Evolutionary conservation across 1,140 invertebrate species (phyloP), one percentile per base, ranked within the genome.

Genomic region (Apis cerana): DNA sequence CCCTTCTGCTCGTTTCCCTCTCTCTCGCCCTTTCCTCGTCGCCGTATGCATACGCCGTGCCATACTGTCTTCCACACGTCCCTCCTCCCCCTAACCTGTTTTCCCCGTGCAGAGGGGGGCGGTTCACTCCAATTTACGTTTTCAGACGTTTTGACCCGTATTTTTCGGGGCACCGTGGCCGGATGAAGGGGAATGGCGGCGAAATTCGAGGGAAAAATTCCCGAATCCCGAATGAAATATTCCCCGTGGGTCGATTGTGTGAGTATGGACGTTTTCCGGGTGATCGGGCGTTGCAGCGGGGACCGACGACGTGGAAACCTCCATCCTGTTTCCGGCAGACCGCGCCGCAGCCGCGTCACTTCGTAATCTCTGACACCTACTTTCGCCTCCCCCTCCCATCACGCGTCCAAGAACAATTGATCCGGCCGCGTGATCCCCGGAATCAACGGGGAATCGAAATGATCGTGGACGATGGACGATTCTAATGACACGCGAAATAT

Each of bases 191-290:
- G 33, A 83, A 83, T 65, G 78, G 74, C 54, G 80, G 82, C 86
- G 87, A 89, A 89, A 89, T 91, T 84, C 85, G 84, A 89, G 77
- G 83, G 86, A 87, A 91, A 92, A 91, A 90, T 91, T 89, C 83
- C 85, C 33, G 33, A 80, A 83, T 5, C 83, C 43, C 83, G 86
- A 92, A 91, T 91, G 89, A 92, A 92, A 92, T 92, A 92, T 92
- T 92, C 87, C 89, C 86, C 84, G 69, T 43, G 85, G 85, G 85
- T 65, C 88, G 83, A 92, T 89, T 89, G 91, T 89, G 91, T 84
- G 89, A 90, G 90, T 92, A 90, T 89, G 90, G 89, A 92, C 91
- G 90, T 91, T 93, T 93, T 92, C 84, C 89, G 89, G 88, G 89
- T 87, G 88, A 85, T 43, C 33, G 33, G 33, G 4, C 33, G 33